Evolutionary conservation across 2,797 vertebrate species (phyloP).

Genomic region (Scolopax bukidnonensis): DNA sequence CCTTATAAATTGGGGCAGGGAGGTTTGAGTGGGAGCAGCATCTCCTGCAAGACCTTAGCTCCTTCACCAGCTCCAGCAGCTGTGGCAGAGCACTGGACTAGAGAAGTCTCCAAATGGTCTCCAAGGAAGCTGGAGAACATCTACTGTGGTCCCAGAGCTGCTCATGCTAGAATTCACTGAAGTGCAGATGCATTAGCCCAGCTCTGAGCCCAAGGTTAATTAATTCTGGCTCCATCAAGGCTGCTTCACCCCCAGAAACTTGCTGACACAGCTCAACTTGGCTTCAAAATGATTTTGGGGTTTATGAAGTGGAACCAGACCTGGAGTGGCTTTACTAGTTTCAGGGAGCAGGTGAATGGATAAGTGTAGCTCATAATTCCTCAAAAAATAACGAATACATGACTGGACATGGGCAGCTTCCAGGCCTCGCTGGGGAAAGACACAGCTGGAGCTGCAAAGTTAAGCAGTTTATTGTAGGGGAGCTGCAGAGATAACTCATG

Average conservation of each 20-base stretch:
- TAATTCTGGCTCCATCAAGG: not conserved
- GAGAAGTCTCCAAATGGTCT: not conserved
- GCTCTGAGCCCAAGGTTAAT: not conserved
- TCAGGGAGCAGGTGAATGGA: fast-evolving
- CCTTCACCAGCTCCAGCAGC: not conserved
- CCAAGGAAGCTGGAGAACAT: not conserved
- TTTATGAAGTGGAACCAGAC: not conserved
- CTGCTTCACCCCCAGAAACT: not conserved
- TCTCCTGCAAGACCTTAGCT: not conserved
- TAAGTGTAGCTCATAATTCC: not conserved
- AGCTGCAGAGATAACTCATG: not conserved
- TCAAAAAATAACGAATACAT: not conserved
- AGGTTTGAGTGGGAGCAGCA: not conserved
- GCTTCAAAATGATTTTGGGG: not conserved
- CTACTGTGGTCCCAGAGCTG: not conserved
- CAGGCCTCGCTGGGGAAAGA: not conserved
- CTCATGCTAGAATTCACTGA: not conserved
- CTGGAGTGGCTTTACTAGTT: not conserved
- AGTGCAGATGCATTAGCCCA: not conserved
- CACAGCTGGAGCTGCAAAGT: not conserved
- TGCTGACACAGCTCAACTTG: not conserved
- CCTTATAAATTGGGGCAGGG: not conserved
- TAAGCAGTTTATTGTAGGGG: not conserved
- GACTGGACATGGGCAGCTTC: fast-evolving
- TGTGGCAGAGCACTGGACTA: fast-evolving